Percentiles rank a stretch among this genome's conserved stretches.
Evolutionary conservation across 2,797 vertebrate species (phyloP).

Genomic region (Momotus momota): DNA sequence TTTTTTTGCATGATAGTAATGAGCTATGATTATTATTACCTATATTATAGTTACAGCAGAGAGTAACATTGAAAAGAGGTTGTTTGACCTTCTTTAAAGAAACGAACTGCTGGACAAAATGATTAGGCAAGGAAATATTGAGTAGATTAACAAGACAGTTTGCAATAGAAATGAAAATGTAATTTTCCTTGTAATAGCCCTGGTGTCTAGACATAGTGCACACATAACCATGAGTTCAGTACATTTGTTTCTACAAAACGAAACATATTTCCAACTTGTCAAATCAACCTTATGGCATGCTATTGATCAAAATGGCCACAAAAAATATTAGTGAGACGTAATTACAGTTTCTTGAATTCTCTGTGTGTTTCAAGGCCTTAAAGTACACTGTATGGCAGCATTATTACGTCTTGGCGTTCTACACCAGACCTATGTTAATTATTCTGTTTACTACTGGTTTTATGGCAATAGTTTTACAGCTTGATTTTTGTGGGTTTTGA

Average conservation of each 20-base stretch:
- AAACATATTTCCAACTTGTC: neutral
- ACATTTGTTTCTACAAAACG: slow-evolving; percentile 46
- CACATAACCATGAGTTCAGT: slow-evolving; percentile 22
- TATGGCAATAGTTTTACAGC: neutral
- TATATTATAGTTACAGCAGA: neutral
- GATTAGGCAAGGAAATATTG: slow-evolving; percentile 38
- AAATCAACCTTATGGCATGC: neutral
- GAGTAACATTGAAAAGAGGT: slow-evolving; percentile 12
- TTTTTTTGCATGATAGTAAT: neutral
- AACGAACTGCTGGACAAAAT: slow-evolving; percentile 31
- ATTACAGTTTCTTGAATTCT: neutral
- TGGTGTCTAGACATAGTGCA: slow-evolving; percentile 45
- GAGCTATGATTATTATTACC: neutral
- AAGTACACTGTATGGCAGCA: neutral
- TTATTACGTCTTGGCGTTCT: neutral
- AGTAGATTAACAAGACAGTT: slow-evolving; percentile 57
- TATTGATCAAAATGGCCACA: slow-evolving; percentile 6
- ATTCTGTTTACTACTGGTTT: neutral
- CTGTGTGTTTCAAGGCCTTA: neutral
- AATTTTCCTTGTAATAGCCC: slow-evolving; percentile 46
- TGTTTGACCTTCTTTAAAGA: slow-evolving; percentile 50
- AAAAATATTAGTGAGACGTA: neutral
- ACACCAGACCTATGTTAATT: neutral
- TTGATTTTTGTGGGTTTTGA: neutral
- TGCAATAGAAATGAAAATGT: slow-evolving; percentile 55